A percentile compares a stretch with the other conserved stretches of the same genome.
These are phyloP conservation scores for Apodemus sylvaticus DNA, from an alignment of 2,113 vertebrate species.

Conservation along the genomic window DNA sequence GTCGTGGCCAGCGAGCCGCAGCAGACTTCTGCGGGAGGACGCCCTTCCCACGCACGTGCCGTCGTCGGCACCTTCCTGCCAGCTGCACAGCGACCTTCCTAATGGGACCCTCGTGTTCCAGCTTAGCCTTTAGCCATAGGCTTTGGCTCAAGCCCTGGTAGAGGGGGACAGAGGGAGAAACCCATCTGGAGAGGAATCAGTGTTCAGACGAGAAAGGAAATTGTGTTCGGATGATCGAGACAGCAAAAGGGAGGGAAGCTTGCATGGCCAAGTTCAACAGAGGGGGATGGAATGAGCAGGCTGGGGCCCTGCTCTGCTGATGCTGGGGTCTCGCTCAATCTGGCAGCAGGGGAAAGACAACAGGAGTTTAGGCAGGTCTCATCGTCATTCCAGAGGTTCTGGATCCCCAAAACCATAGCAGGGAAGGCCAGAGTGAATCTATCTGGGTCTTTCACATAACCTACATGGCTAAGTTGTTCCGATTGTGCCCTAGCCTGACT, in stretches of 20 bases:
- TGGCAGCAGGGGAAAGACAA: neutral
- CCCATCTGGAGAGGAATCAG: conserved; percentile 62
- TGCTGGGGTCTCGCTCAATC: neutral
- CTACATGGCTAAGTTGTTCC: rapidly evolving
- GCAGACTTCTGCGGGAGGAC: neutral
- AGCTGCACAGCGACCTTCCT: neutral
- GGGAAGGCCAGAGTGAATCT: neutral
- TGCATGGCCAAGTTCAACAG: conserved; percentile 49
- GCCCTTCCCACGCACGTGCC: neutral
- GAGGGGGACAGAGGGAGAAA: neutral
- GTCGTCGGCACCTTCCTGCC: neutral
- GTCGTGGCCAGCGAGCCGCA: conserved; percentile 60
- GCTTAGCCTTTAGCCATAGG: neutral
- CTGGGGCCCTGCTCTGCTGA: neutral
- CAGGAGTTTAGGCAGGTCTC: rapidly evolving
- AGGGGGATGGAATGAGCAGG: neutral
- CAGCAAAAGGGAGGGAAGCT: neutral
- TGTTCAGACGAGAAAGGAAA: conserved; percentile 72
- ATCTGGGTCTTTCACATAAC: rapidly evolving
- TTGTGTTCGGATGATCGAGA: conserved; percentile 58
- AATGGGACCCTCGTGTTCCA: neutral
- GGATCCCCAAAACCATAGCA: neutral
- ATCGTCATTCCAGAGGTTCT: rapidly evolving
- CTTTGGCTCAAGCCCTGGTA: conserved; percentile 5
- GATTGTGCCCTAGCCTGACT: rapidly evolving